These are phyloP conservation scores for Lepidochrysops patricia DNA, from an alignment of 2,888 invertebrate genomes.

Conservation along the genomic window DNA sequence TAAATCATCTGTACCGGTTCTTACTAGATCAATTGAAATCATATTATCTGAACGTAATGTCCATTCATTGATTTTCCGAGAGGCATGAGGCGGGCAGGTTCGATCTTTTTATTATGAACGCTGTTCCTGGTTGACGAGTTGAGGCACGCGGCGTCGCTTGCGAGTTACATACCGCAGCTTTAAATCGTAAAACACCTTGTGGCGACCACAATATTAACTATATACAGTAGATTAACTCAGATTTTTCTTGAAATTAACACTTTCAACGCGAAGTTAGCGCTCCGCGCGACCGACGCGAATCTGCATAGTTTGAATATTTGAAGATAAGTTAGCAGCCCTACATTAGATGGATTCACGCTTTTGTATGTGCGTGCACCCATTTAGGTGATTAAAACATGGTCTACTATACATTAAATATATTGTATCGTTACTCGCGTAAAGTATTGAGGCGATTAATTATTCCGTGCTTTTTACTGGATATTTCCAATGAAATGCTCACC, in stretches of 20 bases:
- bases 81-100: no score
- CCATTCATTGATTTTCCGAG: slow-evolving; percentile 60
- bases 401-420: no score
- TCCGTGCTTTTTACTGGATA: slow-evolving; percentile 6
- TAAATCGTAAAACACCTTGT: slow-evolving; percentile 60
- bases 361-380: no score
- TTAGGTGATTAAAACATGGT: no score
- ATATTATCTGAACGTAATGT: slow-evolving; percentile 45
- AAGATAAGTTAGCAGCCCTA: no score
- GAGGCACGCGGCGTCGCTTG: slow-evolving; percentile 40
- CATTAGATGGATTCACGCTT: no score
- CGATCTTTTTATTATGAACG: slow-evolving; percentile 45
- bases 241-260: no score
- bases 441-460: slow-evolving; percentile 39
- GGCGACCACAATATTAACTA: no score
- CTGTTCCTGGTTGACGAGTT: slow-evolving; percentile 64
- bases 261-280: no score
- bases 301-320: no score
- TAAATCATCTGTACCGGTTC: slow-evolving; percentile 1
- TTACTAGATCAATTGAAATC: slow-evolving; percentile 21
- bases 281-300: no score
- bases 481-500: neutral
- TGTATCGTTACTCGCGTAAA: slow-evolving; percentile 53
- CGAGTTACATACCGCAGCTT: slow-evolving; percentile 54
- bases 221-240: no score